Conservation (phyloP, 2,888 invertebrate species). For the Danaus chrysippus region DNA sequence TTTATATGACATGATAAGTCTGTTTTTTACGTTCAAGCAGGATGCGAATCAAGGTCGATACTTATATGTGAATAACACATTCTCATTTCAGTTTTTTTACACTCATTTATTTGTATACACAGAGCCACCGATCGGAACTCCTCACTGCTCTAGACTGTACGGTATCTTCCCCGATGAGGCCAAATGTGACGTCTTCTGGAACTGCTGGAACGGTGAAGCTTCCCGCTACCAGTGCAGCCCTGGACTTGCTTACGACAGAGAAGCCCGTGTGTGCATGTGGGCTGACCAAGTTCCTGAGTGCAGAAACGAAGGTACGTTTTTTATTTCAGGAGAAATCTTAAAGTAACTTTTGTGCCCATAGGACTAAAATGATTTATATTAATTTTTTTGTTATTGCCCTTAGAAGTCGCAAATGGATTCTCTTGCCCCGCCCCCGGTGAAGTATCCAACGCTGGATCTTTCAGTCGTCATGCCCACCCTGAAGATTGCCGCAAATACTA, state of each 20-base stretch:
- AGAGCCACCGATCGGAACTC: slow-evolving; percentile 91
- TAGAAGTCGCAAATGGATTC: slow-evolving; percentile 96
- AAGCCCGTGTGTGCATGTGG: slow-evolving; percentile 97
- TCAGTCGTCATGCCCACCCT: slow-evolving; percentile 96
- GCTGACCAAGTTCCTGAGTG: slow-evolving; percentile 96
- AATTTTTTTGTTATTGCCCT: slow-evolving; percentile 33
- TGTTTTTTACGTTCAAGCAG: slow-evolving; percentile 52
- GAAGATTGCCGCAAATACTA: slow-evolving; percentile 97
- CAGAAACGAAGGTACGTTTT: slow-evolving; percentile 87
- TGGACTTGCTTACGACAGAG: slow-evolving; percentile 95
- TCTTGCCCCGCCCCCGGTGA: slow-evolving; percentile 90
- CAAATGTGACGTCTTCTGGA: slow-evolving; percentile 97
- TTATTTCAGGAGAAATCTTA: background rate
- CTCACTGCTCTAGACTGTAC: slow-evolving; percentile 92
- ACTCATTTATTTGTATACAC: slow-evolving; percentile 30
- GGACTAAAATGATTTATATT: background rate
- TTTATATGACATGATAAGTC: slow-evolving; percentile 50
- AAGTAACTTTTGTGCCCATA: too few species aligned
- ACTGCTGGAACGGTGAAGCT: slow-evolving; percentile 97
- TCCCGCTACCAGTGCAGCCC: slow-evolving; percentile 97
- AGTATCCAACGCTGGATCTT: slow-evolving; percentile 89
- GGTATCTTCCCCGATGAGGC: slow-evolving; percentile 94
- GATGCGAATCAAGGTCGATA: slow-evolving; percentile 60
- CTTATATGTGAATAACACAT: slow-evolving; percentile 25
- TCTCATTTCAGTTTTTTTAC: slow-evolving; percentile 1